Percentiles rank a stretch among this genome's conserved stretches.
These are phyloP conservation scores for Pristionchus entomophagus DNA, from an alignment of 2,888 invertebrate genomes.

Conservation along the genomic window DNA sequence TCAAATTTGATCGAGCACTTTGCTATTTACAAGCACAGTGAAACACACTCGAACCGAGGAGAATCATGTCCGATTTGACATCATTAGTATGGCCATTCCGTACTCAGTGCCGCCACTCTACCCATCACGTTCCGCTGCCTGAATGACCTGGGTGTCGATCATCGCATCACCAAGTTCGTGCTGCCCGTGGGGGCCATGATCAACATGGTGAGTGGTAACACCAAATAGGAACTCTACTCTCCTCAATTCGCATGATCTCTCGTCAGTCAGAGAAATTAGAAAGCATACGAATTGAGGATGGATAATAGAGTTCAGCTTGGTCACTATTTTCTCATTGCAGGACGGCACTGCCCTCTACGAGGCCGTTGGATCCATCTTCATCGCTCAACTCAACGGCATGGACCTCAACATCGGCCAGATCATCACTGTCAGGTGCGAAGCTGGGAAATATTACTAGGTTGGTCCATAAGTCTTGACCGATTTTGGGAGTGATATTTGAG, in stretches of 20 bases:
- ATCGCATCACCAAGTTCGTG: constrained; percentile 81
- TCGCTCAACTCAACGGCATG: constrained; percentile 90
- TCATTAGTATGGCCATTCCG: neutral
- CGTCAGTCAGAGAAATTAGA: too few relatives aligned
- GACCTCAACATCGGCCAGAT: constrained; percentile 87
- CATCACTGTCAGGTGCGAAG: constrained; percentile 87
- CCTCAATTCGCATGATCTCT: too few relatives aligned
- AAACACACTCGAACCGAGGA: too few relatives aligned
- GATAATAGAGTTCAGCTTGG: too few relatives aligned
- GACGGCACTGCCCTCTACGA: constrained; percentile 83
- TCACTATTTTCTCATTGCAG: constrained; percentile 77
- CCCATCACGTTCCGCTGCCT: constrained; percentile 83
- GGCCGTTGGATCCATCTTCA: constrained; percentile 88
- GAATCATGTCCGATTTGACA: neutral
- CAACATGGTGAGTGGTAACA: constrained; percentile 85
- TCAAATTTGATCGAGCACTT: neutral
- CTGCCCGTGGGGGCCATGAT: constrained; percentile 80
- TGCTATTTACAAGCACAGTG: too few relatives aligned
- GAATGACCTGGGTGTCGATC: constrained; percentile 82
- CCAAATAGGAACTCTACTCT: too few relatives aligned
- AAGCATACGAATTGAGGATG: too few relatives aligned
- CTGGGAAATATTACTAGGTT: too few relatives aligned
- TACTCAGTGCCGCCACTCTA: constrained; percentile 82
- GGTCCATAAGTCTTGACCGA: too few relatives aligned
- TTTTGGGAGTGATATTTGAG: too few relatives aligned